Evolutionary conservation across 2,888 invertebrate genomes (phyloP).

Genomic region (Netelia melanura): DNA sequence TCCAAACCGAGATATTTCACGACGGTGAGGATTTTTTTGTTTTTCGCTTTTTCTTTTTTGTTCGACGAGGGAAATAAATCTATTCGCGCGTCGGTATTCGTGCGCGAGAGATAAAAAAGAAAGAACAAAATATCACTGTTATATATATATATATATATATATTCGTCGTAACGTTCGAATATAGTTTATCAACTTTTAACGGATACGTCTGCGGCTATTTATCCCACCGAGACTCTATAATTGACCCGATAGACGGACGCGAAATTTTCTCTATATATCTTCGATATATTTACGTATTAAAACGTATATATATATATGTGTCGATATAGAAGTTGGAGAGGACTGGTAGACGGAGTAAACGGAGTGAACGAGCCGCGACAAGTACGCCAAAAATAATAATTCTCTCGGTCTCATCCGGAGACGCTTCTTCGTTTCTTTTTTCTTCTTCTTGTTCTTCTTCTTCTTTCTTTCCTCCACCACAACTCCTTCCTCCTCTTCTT

Average conservation of each 20-base stretch:
- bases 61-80: not conserved
- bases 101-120: constrained; percentile 9
- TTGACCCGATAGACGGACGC: constrained; percentile 42
- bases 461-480: no score
- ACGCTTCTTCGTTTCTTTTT: constrained; percentile 37
- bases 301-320: constrained; percentile 17
- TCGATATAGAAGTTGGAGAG: constrained; percentile 26
- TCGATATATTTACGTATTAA: constrained; percentile 23
- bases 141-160: constrained; percentile 8
- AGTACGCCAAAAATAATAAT: constrained; percentile 67
- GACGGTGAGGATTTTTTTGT: constrained; percentile 21
- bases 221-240: constrained; percentile 55
- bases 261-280: constrained; percentile 33
- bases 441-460: not conserved
- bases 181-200: constrained; percentile 39
- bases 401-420: constrained; percentile 59
- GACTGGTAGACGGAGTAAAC: constrained; percentile 49
- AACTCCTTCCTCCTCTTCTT: no score
- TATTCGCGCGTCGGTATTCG: constrained; percentile 46
- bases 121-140: not conserved
- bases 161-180: constrained; percentile 41
- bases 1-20: not conserved
- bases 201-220: constrained; percentile 31
- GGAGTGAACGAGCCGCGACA: constrained; percentile 51
- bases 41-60: not conserved